A percentile compares a stretch with the other conserved stretches of the same genome.
Conservation (phyloP, 2,888 invertebrate genomes). For the Cheilosia soror region DNA sequence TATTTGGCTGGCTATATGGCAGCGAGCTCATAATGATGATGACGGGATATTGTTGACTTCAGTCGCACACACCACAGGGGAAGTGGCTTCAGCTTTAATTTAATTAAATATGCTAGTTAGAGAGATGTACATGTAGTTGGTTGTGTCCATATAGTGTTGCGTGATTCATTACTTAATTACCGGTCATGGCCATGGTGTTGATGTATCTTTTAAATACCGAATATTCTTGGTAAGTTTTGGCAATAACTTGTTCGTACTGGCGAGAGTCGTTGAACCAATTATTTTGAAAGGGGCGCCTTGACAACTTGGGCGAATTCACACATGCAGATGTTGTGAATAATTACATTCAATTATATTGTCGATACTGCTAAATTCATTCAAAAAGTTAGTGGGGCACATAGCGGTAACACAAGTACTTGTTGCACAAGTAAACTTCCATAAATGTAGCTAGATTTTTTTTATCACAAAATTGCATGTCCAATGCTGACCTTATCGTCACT, state of each 20-base stretch:
- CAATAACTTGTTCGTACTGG: constrained; percentile 27
- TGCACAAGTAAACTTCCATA: no score
- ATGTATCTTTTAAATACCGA: not conserved
- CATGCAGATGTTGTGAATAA: no score
- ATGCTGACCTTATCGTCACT: no score
- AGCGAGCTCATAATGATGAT: not conserved
- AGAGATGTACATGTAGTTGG: not conserved
- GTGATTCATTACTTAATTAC: constrained; percentile 49
- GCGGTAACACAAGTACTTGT: no score
- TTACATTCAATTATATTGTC: no score
- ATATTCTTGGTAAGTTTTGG: not conserved
- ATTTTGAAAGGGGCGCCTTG: not conserved
- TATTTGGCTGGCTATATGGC: not conserved
- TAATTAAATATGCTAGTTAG: constrained; percentile 41
- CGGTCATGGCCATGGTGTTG: constrained; percentile 4
- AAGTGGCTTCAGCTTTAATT: constrained; percentile 46
- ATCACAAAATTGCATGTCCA: no score
- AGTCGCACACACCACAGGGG: not conserved
- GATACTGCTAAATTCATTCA: no score
- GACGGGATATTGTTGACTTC: constrained; percentile 33
- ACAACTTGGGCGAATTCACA: no score
- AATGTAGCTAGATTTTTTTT: no score
- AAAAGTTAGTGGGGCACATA: no score
- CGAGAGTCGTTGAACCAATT: constrained; percentile 28
- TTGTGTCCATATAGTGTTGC: not conserved